Conservation (phyloP, 2,888 invertebrate species). For the Cosmorhoe ocellata region DNA sequence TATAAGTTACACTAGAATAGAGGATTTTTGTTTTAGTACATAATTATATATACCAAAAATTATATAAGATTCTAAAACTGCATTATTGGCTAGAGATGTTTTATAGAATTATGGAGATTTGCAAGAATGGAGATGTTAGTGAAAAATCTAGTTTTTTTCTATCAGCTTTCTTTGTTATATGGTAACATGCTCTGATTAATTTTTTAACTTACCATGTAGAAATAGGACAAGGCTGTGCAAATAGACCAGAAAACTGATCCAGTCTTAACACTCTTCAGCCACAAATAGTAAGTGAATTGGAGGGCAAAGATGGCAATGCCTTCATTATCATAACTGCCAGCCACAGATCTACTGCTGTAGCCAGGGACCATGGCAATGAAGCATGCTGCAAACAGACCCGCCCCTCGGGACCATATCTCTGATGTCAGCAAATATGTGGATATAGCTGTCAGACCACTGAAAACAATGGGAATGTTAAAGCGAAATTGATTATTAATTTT, state of each 20-base stretch:
- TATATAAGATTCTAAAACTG: too few species aligned
- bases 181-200: too few species aligned
- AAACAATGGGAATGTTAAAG: constrained; percentile 41
- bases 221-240: constrained; percentile 97
- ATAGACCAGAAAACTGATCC: constrained; percentile 99
- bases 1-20: too few species aligned
- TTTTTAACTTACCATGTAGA: constrained; percentile 97
- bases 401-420: constrained; percentile 98
- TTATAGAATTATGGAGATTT: too few species aligned
- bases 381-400: constrained; percentile 98
- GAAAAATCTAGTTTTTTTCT: too few species aligned
- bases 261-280: constrained; percentile 99
- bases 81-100: too few species aligned
- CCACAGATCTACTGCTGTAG: constrained; percentile 99
- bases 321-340: constrained; percentile 99
- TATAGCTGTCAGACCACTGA: constrained; percentile 97
- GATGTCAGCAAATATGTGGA: constrained; percentile 98
- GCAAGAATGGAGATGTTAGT: too few species aligned
- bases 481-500: too few species aligned
- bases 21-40: too few species aligned
- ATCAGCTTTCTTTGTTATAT: too few species aligned
- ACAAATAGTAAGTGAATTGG: constrained; percentile 98
- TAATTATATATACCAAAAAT: too few species aligned
- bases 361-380: constrained; percentile 99
- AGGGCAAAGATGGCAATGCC: constrained; percentile 99